phyloP scores from a whole-genome alignment of 1,140 invertebrate genomes.

The Anoplolepis gracilipes region DNA sequence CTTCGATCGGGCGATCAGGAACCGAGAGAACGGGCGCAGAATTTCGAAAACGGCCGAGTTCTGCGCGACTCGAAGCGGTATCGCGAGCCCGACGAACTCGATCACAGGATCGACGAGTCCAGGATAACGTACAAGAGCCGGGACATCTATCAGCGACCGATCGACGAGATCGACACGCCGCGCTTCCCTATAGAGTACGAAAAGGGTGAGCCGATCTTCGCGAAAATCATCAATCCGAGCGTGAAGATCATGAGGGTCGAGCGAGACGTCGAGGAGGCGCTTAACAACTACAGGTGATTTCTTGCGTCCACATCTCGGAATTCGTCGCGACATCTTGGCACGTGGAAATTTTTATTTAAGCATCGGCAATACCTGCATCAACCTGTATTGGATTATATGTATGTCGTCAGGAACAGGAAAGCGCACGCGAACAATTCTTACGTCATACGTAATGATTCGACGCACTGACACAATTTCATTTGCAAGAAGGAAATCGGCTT shows the following conservation, averaged over 20 bases:
- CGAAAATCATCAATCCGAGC: conserved; percentile 82
- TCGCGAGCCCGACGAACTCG: conserved; percentile 65
- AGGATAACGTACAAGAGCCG: conserved; percentile 70
- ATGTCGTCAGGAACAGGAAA: not conserved
- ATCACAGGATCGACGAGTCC: conserved; percentile 61
- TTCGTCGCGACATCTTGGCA: not conserved
- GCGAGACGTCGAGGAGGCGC: conserved; percentile 79
- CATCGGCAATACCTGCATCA: not conserved
- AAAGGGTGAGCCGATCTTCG: conserved; percentile 75
- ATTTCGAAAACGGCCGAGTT: conserved; percentile 73
- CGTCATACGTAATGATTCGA: not conserved
- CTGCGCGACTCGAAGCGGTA: conserved; percentile 67
- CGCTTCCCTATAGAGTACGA: conserved; percentile 78
- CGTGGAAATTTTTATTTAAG: conserved; percentile 33
- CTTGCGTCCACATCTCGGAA: not conserved
- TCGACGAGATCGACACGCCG: conserved; percentile 83
- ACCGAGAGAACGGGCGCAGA: conserved; percentile 78
- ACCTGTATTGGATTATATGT: conserved; percentile 15
- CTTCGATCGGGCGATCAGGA: conserved; percentile 74
- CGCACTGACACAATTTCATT: not conserved
- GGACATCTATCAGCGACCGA: conserved; percentile 81
- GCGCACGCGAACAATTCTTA: not conserved
- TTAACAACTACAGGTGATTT: conserved; percentile 81
- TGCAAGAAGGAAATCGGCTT: not conserved
- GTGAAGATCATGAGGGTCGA: conserved; percentile 85